phyloP scores from a whole-genome alignment of 1,140 invertebrate species.

The Pseudoatta argentina region DNA sequence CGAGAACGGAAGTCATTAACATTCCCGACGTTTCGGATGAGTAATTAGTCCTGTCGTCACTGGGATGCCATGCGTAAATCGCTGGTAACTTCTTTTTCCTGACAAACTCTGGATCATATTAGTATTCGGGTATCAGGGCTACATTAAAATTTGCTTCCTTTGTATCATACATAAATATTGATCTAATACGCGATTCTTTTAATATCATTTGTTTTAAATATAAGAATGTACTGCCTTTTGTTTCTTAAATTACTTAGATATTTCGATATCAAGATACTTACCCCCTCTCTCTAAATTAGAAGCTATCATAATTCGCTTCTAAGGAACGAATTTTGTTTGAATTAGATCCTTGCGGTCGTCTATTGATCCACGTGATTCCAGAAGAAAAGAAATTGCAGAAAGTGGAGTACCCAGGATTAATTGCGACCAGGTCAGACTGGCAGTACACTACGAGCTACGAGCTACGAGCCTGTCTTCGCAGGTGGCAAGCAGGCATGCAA shows the following conservation, averaged over 20 bases:
- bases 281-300: not conserved
- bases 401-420: slow-evolving; percentile 55
- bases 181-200: not conserved
- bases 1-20: slow-evolving; percentile 66
- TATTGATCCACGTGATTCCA: not conserved
- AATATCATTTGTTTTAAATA: not conserved
- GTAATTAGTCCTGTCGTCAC: slow-evolving; percentile 50
- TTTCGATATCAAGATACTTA: not conserved
- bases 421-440: slow-evolving; percentile 42
- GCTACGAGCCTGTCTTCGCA: slow-evolving; percentile 67
- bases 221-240: not conserved
- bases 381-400: slow-evolving; percentile 17
- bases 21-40: slow-evolving; percentile 42
- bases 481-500: slow-evolving; percentile 75
- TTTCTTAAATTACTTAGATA: slow-evolving; percentile 5
- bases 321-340: not conserved
- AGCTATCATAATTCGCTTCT: not conserved
- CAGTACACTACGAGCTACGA: slow-evolving; percentile 3
- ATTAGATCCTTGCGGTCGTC: not conserved
- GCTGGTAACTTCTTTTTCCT: not conserved
- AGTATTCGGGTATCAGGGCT: not conserved
- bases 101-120: not conserved
- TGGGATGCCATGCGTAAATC: not conserved
- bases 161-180: not conserved
- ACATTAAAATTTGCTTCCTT: not conserved